These are phyloP conservation scores for Heliothis peltigera DNA, from an alignment of 2,888 invertebrate species.

Conservation along the genomic window DNA sequence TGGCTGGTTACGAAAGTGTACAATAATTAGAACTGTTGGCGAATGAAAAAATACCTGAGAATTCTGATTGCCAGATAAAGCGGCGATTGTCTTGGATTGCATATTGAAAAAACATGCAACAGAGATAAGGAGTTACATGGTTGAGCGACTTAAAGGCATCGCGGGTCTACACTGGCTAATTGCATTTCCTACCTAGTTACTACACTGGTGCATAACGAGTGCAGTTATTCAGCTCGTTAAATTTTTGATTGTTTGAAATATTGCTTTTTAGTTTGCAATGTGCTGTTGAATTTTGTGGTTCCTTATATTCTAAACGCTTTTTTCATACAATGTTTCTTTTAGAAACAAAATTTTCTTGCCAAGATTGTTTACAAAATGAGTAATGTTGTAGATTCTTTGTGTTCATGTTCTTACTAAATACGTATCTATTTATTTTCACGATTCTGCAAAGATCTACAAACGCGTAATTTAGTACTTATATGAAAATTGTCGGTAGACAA, in stretches of 20 bases:
- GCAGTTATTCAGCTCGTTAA: constrained; percentile 60
- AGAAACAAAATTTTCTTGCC: not conserved
- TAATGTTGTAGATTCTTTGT: not conserved
- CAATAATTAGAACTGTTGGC: constrained; percentile 86
- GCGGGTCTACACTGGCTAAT: constrained; percentile 82
- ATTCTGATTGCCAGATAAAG: constrained; percentile 87
- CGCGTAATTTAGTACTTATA: constrained; percentile 21
- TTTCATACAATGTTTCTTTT: not conserved
- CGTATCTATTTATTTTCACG: constrained; percentile 3
- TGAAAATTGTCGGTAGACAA: constrained; percentile 68
- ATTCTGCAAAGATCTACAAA: constrained; percentile 12
- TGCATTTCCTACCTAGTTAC: constrained; percentile 88
- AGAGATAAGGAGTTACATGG: constrained; percentile 88
- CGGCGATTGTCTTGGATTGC: constrained; percentile 87
- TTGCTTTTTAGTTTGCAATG: constrained; percentile 38
- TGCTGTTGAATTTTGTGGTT: constrained; percentile 19
- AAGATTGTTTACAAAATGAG: not conserved
- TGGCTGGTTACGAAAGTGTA: constrained; percentile 83
- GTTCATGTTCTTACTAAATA: too few species aligned
- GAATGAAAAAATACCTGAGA: constrained; percentile 88
- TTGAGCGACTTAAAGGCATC: constrained; percentile 84
- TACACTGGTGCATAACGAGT: constrained; percentile 73
- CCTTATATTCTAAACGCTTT: constrained; percentile 13
- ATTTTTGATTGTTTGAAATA: constrained; percentile 61
- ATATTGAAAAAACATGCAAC: constrained; percentile 90